Percentiles rank a stretch among this genome's conserved stretches.
These are phyloP conservation scores for Apodemus speciosus DNA, from an alignment of 2,113 vertebrate genomes.

Conservation along the genomic window DNA sequence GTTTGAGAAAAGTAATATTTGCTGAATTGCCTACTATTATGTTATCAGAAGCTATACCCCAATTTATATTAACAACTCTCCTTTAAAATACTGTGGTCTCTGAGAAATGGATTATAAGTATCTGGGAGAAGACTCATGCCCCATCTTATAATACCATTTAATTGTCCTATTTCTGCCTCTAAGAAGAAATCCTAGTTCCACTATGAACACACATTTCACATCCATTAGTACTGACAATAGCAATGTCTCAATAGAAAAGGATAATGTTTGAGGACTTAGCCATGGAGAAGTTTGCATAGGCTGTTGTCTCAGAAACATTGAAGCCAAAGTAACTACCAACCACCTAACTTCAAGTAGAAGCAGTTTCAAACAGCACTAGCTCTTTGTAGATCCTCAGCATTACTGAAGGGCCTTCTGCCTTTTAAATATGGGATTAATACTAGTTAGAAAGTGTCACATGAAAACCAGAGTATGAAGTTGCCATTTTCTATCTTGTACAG, in stretches of 20 bases:
- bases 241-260: not conserved
- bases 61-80: constrained; percentile 33
- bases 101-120: constrained; percentile 14
- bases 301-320: not conserved
- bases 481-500: not conserved
- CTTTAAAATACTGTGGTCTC: not conserved
- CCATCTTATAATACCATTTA: not conserved
- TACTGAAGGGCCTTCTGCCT: not conserved
- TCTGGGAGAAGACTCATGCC: not conserved
- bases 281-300: not conserved
- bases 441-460: not conserved
- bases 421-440: not conserved
- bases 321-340: not conserved
- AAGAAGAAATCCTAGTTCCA: not conserved
- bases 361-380: not conserved
- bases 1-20: constrained; percentile 38
- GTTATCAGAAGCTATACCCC: constrained; percentile 29
- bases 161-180: not conserved
- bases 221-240: constrained; percentile 1
- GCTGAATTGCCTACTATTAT: not conserved
- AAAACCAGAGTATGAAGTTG: not conserved
- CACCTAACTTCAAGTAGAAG: not conserved
- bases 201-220: constrained; percentile 13
- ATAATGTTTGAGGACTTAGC: not conserved
- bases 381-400: not conserved